Base-by-base conservation (phyloP, 2,888 invertebrate species). In the Nymphalis urticae region DNA sequence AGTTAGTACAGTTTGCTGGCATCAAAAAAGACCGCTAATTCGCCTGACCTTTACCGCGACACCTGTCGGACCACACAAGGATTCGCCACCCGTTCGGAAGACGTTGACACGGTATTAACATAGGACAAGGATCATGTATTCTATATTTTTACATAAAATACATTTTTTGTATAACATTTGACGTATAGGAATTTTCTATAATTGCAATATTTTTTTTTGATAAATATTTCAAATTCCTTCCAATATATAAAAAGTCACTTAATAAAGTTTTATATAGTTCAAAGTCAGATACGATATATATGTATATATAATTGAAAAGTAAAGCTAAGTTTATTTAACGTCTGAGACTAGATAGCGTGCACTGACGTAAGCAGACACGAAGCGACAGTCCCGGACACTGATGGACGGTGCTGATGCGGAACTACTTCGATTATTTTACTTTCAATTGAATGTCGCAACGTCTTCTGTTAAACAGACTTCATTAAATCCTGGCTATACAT, bases 31-130 rank as follows among this genome's bases (percentile, higher is more conserved):
- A 48, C 68, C 64, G 69, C 66, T 72, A 67, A 69, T 59, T 53
- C 63, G 19, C 53, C 17, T 56, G 69, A 67, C 69, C 66, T 70
- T 70, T 69, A 19, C 24, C 56, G 24, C 48, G 50, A 62, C 72
- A 72, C 69, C 72, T 72, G 72, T 62, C 59, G 27, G 72, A 68
- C 70, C 72, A 68, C 72, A 72, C 72, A 65, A 7, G 58, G 17
- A 19, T 50, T 42, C 58, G 58, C 59, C 50, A 42, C 48, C 42
- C 53, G 66, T 48, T 56, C 19, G 10, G n/a, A 53, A 48, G 54
- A 27, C 53, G 27, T 47, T 51, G 42, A 51, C 51, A 50, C 21
- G 32, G 13, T 50, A 32, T 50, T n/a, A 48, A 8, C 50, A 48
- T 24, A 50, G 27, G n/a, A 27, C n/a, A 2, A 13, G 16, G 17